Evolutionary conservation across 2,888 invertebrate genomes (phyloP), one percentile per base, ranked within the genome.

Genomic region (Leucozona laternaria): DNA sequence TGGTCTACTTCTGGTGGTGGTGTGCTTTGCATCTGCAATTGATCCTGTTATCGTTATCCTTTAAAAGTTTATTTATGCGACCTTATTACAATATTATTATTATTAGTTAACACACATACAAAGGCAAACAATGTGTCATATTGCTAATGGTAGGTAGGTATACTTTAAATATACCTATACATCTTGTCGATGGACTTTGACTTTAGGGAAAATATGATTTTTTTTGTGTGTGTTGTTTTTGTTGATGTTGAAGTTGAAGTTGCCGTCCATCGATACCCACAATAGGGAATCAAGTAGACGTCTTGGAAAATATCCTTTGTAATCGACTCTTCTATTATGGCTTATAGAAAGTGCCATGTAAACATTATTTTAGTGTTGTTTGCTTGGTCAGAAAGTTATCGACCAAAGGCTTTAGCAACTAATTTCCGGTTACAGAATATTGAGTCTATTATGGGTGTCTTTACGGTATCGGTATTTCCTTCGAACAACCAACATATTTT

Each of bases 61-160:
- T 71, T 86, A 71, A 81, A 82, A 82, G 86, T 86, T 79, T 86
- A 75, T 82, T 82, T 73, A 86, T 73, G 70, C 37, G 70, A 82
- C 79, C 73, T 86, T 86, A 86, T 86, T 86, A 86, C 86, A 86
- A 86, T 86, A 86, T 79, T 86, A 82, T 83, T 83, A 83, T 86
- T 86, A 82, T 82, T 81, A 82, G 78, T 82, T 48, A 70, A 40
- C 73, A 64, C 34, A 73, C 68, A 68, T 45, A 50, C 34, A 20
- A 15, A 48, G 13, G 13, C 66, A 66, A 48, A 28, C 64, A 75
- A 45, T 71, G 53, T 57, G 37, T 40, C 40, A 40, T 40, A 40
- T 40, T 53, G 62, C 17, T 28, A 68, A 37, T 11, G 20, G 58
- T 37, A 6, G 20, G 34, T 37, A n/a, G n/a, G n/a, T n/a, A n/a